Evolutionary conservation across 23 tunicate species (phyloP), one percentile per base, ranked within the genome.

Genomic region (Halocynthia aurantium): DNA sequence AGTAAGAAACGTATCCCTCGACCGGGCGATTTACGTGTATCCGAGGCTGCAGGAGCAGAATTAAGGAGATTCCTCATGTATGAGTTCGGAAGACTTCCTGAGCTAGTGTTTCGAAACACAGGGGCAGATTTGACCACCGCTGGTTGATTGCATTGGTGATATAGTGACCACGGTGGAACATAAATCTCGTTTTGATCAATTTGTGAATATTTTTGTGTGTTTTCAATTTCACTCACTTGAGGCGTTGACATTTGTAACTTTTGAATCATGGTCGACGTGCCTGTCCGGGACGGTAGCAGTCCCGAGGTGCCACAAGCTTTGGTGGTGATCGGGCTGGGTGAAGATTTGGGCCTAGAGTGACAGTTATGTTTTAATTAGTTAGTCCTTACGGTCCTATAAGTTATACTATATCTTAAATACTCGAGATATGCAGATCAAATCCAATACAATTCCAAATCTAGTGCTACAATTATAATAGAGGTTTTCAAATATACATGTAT

Each of bases 1-100:
- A 84, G 83, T 17, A 72, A 71, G 20, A 89, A n/a, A 11, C 87
- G 81, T 6, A 70, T 78, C 52, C 84, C 67, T 44, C 84, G 78
- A 8, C 81, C 81, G 5, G 86, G 86, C 8, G 78, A 19, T 15
- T 70, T 55, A n/a, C 57, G 55, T 11, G 86, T 67, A 2, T 67
- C 74, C n/a, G 44, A 31, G 51, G 22, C 61, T n/a, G 53, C 49
- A 2, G 83, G 83, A 18, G 75, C 76, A 52, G 64, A 67, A 12
- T 67, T 71, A 51, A 66, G 64, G 20, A n/a, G 51, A 5, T 20
- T 53, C 12, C 78, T 10, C 20, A 22, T 67, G 19, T 74, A n/a
- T 52, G 56, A 19, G 10, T 8, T 11, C 4, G 44, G 44, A 31
- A 31, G 44, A 31, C 44, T 31, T 1, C 44, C 44, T 40, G 56